These are phyloP conservation scores for Drosophila suzukii DNA, from an alignment of 1,140 invertebrate genomes.

Conservation along the genomic window DNA sequence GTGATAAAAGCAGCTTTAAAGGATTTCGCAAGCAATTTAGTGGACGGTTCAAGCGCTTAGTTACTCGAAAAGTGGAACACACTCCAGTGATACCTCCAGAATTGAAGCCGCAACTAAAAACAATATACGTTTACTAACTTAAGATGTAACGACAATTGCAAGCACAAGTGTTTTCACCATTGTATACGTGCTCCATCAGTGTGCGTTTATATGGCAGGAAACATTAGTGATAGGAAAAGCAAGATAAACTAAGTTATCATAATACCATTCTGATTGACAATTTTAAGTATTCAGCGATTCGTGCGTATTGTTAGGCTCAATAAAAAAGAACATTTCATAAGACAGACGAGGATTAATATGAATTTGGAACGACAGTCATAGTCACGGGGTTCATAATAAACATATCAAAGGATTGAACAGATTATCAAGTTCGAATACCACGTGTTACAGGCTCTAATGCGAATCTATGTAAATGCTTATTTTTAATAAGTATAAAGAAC, in stretches of 20 bases:
- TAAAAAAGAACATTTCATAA: conserved; percentile 43
- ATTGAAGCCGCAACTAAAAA: conserved; percentile 93
- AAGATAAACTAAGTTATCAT: conserved; percentile 48
- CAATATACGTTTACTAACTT: conserved; percentile 93
- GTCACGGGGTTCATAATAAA: conserved; percentile 11
- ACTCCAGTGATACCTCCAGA: conserved; percentile 93
- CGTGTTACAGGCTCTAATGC: neutral
- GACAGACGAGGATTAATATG: conserved; percentile 26
- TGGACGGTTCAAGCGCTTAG: conserved; percentile 91
- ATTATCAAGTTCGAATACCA: neutral
- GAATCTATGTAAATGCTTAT: conserved; percentile 3
- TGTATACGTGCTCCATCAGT: conserved; percentile 26
- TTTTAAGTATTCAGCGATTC: conserved; percentile 45
- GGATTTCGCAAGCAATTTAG: conserved; percentile 93
- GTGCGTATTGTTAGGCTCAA: conserved; percentile 48
- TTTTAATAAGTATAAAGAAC: neutral
- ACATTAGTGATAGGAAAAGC: conserved; percentile 51
- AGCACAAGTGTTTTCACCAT: conserved; percentile 50
- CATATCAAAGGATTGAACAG: conserved; percentile 13
- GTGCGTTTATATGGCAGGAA: conserved; percentile 30
- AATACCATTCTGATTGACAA: conserved; percentile 48
- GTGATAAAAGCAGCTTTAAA: conserved; percentile 90
- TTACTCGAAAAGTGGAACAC: conserved; percentile 92
- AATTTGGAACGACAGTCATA: neutral
- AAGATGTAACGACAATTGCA: conserved; percentile 26